Percentiles rank a stretch among this genome's conserved stretches.
These are phyloP conservation scores for Melipona quadrifasciata DNA, from an alignment of 1,140 invertebrate genomes.

Conservation along the genomic window DNA sequence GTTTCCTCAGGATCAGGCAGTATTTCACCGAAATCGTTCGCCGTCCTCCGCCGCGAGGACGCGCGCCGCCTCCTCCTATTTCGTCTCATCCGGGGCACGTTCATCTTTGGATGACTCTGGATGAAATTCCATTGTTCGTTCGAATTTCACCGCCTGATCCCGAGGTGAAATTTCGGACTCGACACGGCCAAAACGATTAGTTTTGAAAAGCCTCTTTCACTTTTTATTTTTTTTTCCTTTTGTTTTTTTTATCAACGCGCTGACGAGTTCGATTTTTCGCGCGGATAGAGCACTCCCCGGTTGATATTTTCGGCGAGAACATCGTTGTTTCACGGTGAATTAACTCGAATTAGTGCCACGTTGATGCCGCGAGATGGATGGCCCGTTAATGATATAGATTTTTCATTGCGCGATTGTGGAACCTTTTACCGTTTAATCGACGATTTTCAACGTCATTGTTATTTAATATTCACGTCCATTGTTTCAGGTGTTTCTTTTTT, in stretches of 20 bases:
- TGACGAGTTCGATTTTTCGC: slow-evolving; percentile 10
- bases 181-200: background rate
- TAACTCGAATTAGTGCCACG: background rate
- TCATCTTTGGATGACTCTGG: background rate
- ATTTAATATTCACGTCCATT: no score
- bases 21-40: slow-evolving; percentile 32
- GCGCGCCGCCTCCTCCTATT: background rate
- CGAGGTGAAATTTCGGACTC: background rate
- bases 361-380: background rate
- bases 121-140: slow-evolving; percentile 47
- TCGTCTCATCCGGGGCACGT: slow-evolving; percentile 43
- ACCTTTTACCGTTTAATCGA: background rate
- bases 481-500: no score
- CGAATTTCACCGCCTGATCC: background rate
- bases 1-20: slow-evolving; percentile 31
- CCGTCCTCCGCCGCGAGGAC: background rate
- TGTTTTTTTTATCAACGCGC: slow-evolving; percentile 9
- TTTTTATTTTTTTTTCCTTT: background rate
- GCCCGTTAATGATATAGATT: background rate
- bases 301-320: background rate
- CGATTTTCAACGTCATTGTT: background rate
- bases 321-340: slow-evolving; percentile 8
- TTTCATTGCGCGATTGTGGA: background rate
- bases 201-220: no score
- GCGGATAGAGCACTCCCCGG: background rate